Evolutionary conservation across 1,140 invertebrate species (phyloP), one percentile per base, ranked within the genome.

Genomic region (Cydia strobilella): DNA sequence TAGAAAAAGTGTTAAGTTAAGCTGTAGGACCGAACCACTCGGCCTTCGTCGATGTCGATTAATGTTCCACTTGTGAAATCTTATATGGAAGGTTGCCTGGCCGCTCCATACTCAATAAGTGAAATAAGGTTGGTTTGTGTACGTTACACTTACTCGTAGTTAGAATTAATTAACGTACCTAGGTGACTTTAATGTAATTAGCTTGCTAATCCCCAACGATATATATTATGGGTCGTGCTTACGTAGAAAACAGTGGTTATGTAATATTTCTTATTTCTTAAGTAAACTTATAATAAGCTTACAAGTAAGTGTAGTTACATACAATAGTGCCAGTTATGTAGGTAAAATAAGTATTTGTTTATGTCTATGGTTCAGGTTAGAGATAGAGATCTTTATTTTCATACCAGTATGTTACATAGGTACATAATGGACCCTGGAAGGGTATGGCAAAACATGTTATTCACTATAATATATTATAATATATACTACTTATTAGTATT

Each of bases 11-110:
- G n/a, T 18, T 18, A 35, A 66, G 63, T 66, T 66, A 66, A 18
- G 35, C 65, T 69, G 31, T 27, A 42, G 65, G 65, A 69, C 65
- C 65, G 65, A 35, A 27, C 9, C 27, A 45, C n/a, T 48, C 48
- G 82, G 82, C 84, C 84, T 85, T 82, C 79, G 75, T 39, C 51
- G 42, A 51, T 51, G 62, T 71, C 65, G 79, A 77, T 83, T 74
- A 65, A 74, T 84, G 81, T 83, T 80, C 76, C 78, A 18, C n/a
- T 62, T 87, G 78, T 82, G 79, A 82, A 87, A 85, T 82, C 81
- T 74, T 81, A 82, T 82, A 84, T 82, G 85, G 84, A 82, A 87
- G 84, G 80, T 80, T 83, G 82, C 35, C 63, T 73, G 62, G 42
- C 74, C 51, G 72, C 62, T 45, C 63, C 42, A 25, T 72, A 48